Evolutionary conservation across 2,113 vertebrate species (phyloP), one percentile per base, ranked within the genome.

Genomic region (Antigone vipio): DNA sequence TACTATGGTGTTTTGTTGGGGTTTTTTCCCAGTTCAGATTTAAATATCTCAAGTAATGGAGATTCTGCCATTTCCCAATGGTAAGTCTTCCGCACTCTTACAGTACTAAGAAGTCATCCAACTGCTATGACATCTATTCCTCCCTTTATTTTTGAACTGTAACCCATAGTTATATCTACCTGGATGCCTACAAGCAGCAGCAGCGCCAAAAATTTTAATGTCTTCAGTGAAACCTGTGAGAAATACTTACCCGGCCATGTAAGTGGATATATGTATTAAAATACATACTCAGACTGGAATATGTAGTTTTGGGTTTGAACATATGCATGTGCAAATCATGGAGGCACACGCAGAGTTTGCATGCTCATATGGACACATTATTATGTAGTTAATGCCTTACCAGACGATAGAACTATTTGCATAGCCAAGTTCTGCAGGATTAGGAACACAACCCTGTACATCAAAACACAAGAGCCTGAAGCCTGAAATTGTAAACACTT

Each of bases 151-250:
- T 60, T 78, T 58, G 10, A 72, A 35, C 22, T 15, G 2, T 29
- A 49, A 53, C 40, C 50, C 2, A 1, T 20, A 44, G 6, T 55
- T 85, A 12, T 1, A 63, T 44, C 23, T 19, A 59, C 29, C 11
- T 44, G 5, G 6, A 20, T 67, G 27, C 19, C 49, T 21, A 34
- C 3, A 58, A 88, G 89, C 5, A 83, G 55, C 72, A 77, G 21
- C 38, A 63, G 12, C 6, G 20, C 22, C 60, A 47, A 68, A 76
- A 76, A 22, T 30, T 12, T 45, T 32, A 38, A 44, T 0, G 0
- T 30, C 6, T 35, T 62, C 42, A 56, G 4, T 56, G 49, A 60
- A 88, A 86, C 5, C 38, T 69, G n/a, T 29, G 18, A 59, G 17
- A 22, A 74, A 69, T 26, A 38, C 21, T 22, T 32, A 69, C 3